Base-by-base conservation (phyloP, 2,888 invertebrate species). In the Beris morrisii region DNA sequence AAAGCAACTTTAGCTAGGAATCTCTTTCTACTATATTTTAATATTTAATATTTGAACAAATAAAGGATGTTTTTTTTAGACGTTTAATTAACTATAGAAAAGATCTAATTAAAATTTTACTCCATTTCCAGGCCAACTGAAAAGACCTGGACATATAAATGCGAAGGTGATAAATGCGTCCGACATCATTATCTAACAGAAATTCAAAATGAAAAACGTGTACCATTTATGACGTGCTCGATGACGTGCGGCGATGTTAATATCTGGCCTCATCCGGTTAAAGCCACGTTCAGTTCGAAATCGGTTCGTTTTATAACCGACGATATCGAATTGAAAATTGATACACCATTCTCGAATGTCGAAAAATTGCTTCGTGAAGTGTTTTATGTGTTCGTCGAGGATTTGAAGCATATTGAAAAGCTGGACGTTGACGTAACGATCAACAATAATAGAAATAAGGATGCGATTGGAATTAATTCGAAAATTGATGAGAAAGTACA, bases 221-320 rank as follows among this genome's bases (percentile, higher is more conserved):
- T 87, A 73, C 88, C 89, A 5, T 82, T 91, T 72, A 84, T 86
- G 48, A 90, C 90, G 6, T 92, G 92, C 81, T 88, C 88, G 74
- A 91, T 92, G 85, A 83, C 89, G 13, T 92, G 92, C 78, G 90
- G 90, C 31, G 79, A 79, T 63, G 75, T 79, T 4, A 88, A 90
- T 72, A 83, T 92, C 31, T 92, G 92, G 92, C 92, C 92, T 32
- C 88, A 88, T 78, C 92, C 92, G 59, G 88, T 88, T 0, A 86
- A 86, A 67, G 85, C 88, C 38, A 83, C 85, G 70, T 83, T 92
- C 30, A 88, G 88, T 70, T 85, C 85, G 15, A 85, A 85, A 64
- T 87, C 88, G 30, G 82, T 87, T 22, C 84, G 85, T 31, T 86
- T 81, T 67, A 75, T 77, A 12, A 72, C 75, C 54, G 75, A 78